Base-by-base conservation (phyloP, 2,113 vertebrate genomes). In the Chloebia gouldiae region DNA sequence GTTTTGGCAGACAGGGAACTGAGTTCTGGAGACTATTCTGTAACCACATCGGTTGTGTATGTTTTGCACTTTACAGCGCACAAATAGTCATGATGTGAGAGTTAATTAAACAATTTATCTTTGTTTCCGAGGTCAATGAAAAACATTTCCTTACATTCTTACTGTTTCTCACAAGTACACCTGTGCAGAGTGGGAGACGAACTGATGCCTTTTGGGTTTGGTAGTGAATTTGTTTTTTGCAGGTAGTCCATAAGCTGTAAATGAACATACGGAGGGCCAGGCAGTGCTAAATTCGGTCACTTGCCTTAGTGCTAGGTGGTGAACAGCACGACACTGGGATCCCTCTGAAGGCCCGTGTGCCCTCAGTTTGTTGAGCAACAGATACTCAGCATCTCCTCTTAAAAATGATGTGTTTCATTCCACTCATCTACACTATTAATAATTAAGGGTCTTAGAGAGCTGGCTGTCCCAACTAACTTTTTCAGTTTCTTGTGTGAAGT, bases 211-310 rank as follows among this genome's bases (percentile, higher is more conserved):
- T 31, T 28, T 9, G 53, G 18, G 0, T 51, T 78, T 50, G 60
- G 25, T 22, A 35, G 50, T 2, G 19, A 4, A 35, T 72, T 56
- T 51, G 1, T 2, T 24, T 59, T 77, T 56, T 35, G 51, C 53
- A 13, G 42, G 9, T 47, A 4, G 42, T 51, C 51, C 13, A 0
- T 47, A 11, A 73, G 20, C 14, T 8, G 39, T 25, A 13, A 56
- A 24, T 0, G 5, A 47, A 3, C 0, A 0, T 11, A 8, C 10
- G 9, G 51, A 5, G 0, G 5, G 20, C 25, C 25, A 7, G 64
- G 28, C 21, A 7, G 24, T 0, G 2, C 8, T 17, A 27, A 37
- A 4, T 35, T 65, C 2, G 0, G 54, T 23, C 20, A 0, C 28
- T 50, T 53, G 33, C 22, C n/a, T 37, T 17, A 5, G 56, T 7